Evolutionary conservation across 2,888 invertebrate species (phyloP).

Genomic region (Drosophila borealis): DNA sequence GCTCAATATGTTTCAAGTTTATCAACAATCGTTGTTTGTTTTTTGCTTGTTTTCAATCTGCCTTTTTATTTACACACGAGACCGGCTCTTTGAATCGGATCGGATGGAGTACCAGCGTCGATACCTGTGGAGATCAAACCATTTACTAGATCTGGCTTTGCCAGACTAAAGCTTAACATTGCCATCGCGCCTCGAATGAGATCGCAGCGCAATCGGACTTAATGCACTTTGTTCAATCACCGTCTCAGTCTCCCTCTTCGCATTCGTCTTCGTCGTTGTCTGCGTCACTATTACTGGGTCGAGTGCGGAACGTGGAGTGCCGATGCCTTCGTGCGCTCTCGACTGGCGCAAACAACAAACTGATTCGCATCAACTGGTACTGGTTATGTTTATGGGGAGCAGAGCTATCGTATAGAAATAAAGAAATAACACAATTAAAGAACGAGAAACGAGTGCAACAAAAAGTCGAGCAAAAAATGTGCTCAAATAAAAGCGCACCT

Average conservation of each 20-base stretch:
- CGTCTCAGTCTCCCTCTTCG: slow-evolving; percentile 3
- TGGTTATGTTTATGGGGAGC: slow-evolving; percentile 61
- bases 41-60: slow-evolving; percentile 29
- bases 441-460: slow-evolving; percentile 37
- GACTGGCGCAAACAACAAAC: slow-evolving; percentile 71
- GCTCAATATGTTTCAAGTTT: slow-evolving; percentile 48
- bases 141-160: slow-evolving; percentile 46
- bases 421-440: slow-evolving; percentile 47
- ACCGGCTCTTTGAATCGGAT: slow-evolving; percentile 46
- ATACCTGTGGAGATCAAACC: slow-evolving; percentile 37
- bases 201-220: slow-evolving; percentile 30
- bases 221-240: slow-evolving; percentile 32
- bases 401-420: slow-evolving; percentile 65
- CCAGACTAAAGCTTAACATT: slow-evolving; percentile 22
- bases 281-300: slow-evolving; percentile 45
- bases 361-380: slow-evolving; percentile 70
- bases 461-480: slow-evolving; percentile 16
- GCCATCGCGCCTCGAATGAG: slow-evolving; percentile 29
- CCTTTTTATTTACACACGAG: slow-evolving; percentile 46
- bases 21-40: slow-evolving; percentile 37
- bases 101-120: slow-evolving; percentile 5
- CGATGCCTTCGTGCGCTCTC: slow-evolving; percentile 66
- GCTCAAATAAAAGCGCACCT: slow-evolving; percentile 34
- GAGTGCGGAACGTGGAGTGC: slow-evolving; percentile 34
- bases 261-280: slow-evolving; percentile 4